Evolutionary conservation across 1,140 invertebrate species (phyloP), one percentile per base, ranked within the genome.

Genomic region (Drosophila guanche): DNA sequence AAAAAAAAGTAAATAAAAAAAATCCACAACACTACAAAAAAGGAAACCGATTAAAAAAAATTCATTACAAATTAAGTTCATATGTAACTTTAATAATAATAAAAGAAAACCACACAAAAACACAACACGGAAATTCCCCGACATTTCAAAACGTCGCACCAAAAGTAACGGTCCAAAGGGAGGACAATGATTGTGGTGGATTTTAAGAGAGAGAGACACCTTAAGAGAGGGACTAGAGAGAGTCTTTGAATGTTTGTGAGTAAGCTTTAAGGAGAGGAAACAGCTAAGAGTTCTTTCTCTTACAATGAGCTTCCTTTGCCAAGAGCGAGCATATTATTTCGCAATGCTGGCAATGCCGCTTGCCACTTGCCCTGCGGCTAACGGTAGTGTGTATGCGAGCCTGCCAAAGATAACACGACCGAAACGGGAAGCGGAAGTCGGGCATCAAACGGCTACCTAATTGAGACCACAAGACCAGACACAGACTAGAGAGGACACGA

Each of bases 31-130:
- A 48, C 16, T 20, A 20, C 16, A 20, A 20, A 27, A 62, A 27
- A 67, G 59, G 58, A 50, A 80, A 71, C 63, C 53, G 54, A 77
- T 77, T 77, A 67, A 77, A 86, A 81, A 78, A 72, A 79, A 79
- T 73, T 73, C 83, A 77, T 88, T 86, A 86, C 81, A 77, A 78
- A 83, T 88, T 86, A 88, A 86, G 83, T 86, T 88, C 83, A 86
- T 86, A 86, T 88, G 78, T 88, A 79, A 88, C 83, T 88, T 88
- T 88, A 88, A 88, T 83, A 88, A 88, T 79, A 88, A 89, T 89
- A 83, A 83, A 88, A 79, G 48, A 78, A 72, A 71, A 67, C 68
- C 37, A 68, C 81, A 67, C 37, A 63, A 69, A 69, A 70, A 72
- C 40, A 58, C 61, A 66, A 51, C 55, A 43, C 23, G 6, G 27